Conservation (phyloP, 2,888 invertebrate genomes). For the Marasmarcha lunaedactyla region DNA sequence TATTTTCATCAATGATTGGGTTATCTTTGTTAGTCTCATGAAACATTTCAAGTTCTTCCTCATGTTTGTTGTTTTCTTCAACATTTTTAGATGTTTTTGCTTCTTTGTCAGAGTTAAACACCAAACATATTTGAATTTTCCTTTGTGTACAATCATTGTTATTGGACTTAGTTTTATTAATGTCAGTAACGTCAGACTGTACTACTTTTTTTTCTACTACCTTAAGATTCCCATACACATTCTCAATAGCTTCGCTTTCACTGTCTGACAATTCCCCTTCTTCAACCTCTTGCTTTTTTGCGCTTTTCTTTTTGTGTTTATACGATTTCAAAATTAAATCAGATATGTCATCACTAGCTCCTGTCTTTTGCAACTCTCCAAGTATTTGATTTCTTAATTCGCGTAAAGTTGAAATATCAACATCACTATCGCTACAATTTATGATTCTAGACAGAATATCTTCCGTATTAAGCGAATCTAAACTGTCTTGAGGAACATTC, state of each 20-base stretch:
- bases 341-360: slow-evolving; percentile 52
- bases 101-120: slow-evolving; percentile 23
- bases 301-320: slow-evolving; percentile 27
- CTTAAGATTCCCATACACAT: slow-evolving; percentile 47
- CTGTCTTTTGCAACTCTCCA: slow-evolving; percentile 54
- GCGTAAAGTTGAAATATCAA: slow-evolving; percentile 59
- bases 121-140: slow-evolving; percentile 47
- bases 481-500: slow-evolving; percentile 52
- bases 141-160: slow-evolving; percentile 27
- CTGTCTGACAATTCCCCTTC: slow-evolving; percentile 61
- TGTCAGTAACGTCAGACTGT: too few relatives aligned
- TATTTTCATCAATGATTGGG: too few relatives aligned
- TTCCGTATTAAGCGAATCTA: slow-evolving; percentile 46
- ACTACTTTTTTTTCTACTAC: slow-evolving; percentile 26
- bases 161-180: slow-evolving; percentile 3
- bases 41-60: slow-evolving; percentile 37
- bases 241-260: slow-evolving; percentile 56
- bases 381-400: slow-evolving; percentile 56
- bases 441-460: slow-evolving; percentile 56
- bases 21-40: background rate
- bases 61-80: background rate
- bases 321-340: slow-evolving; percentile 57
- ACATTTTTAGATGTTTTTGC: too few relatives aligned
- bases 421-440: slow-evolving; percentile 49
- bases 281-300: slow-evolving; percentile 38